Percentiles rank a stretch among this genome's conserved stretches.
These are phyloP conservation scores for Lanius collurio DNA, from an alignment of 2,113 vertebrate species.

Conservation along the genomic window DNA sequence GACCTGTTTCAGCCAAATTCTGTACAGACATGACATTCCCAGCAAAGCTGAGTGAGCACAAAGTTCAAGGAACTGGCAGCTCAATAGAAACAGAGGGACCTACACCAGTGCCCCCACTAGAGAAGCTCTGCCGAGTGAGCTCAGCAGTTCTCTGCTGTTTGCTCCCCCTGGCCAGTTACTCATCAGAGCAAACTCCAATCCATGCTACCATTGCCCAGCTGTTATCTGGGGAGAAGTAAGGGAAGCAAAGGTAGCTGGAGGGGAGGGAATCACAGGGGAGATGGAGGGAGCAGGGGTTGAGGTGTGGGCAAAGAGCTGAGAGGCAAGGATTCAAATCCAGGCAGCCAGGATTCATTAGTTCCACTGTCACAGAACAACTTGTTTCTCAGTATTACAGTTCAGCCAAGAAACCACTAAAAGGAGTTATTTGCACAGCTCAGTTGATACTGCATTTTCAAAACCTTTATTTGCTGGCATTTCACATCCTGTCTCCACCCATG, in stretches of 20 bases:
- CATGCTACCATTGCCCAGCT: neutral
- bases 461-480: neutral
- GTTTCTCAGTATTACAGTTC: neutral
- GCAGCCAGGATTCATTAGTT: constrained; percentile 16
- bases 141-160: neutral
- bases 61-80: constrained; percentile 4
- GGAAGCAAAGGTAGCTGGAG: neutral
- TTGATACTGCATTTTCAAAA: neutral
- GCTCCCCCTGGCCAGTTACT: neutral
- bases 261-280: neutral
- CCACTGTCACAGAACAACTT: neutral
- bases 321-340: neutral
- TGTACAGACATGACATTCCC: neutral
- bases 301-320: neutral
- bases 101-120: neutral
- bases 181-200: neutral
- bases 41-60: neutral
- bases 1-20: neutral
- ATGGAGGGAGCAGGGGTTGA: neutral
- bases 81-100: neutral
- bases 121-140: neutral
- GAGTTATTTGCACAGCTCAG: neutral
- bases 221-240: neutral
- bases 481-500: neutral
- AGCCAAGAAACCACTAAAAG: neutral